phyloP scores from a whole-genome alignment of 2,888 invertebrate species.

The Leuctra nigra region DNA sequence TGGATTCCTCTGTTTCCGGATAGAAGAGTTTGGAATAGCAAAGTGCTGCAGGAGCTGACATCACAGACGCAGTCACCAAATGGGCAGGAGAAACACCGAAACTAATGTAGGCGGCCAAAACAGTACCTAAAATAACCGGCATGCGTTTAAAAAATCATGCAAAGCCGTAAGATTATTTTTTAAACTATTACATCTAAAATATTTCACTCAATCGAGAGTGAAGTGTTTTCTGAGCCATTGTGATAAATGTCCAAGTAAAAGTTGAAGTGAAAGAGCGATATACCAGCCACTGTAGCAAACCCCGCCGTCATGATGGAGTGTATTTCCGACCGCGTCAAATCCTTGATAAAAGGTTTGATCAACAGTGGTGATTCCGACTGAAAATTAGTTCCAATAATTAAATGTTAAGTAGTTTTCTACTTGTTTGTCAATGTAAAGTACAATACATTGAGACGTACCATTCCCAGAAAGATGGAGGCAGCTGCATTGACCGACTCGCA shows the following conservation, averaged over 20 bases:
- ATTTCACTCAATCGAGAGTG: too few relatives aligned
- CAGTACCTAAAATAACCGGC: constrained; percentile 53
- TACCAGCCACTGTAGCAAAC: constrained; percentile 90
- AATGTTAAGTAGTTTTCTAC: background rate
- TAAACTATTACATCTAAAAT: background rate
- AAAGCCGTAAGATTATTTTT: too few relatives aligned
- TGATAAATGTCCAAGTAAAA: too few relatives aligned
- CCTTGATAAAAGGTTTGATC: constrained; percentile 77
- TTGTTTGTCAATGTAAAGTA: constrained; percentile 1
- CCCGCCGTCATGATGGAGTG: constrained; percentile 92
- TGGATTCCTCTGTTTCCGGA: constrained; percentile 81
- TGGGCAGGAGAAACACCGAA: constrained; percentile 86
- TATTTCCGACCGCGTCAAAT: constrained; percentile 84
- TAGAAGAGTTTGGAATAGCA: constrained; percentile 84
- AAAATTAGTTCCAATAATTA: constrained; percentile 32
- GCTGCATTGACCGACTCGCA: constrained; percentile 91
- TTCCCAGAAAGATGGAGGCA: constrained; percentile 90
- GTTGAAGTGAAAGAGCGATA: too few relatives aligned
- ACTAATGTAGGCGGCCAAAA: constrained; percentile 85
- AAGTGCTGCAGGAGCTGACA: constrained; percentile 93
- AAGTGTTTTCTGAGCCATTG: too few relatives aligned
- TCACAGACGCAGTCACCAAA: constrained; percentile 86
- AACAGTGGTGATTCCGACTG: constrained; percentile 87
- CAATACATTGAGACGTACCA: constrained; percentile 48
- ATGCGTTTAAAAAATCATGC: too few relatives aligned